Evolutionary conservation across 2,888 invertebrate genomes (phyloP).

Genomic region (Campaea margaritaria): DNA sequence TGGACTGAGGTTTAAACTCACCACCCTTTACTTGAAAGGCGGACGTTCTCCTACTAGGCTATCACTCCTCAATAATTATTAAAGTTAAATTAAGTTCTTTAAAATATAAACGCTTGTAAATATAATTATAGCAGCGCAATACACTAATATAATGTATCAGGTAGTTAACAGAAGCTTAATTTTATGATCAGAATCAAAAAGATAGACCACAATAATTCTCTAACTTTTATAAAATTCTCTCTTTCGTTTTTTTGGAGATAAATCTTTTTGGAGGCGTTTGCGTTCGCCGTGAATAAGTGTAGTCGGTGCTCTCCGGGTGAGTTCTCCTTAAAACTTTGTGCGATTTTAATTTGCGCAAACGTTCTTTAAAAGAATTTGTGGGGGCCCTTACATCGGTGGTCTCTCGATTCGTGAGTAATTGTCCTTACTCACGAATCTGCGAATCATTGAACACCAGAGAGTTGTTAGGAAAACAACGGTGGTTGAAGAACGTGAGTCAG

Average conservation of each 20-base stretch:
- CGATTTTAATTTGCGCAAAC: slow-evolving; percentile 27
- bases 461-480: background rate
- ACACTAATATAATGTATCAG: too few species aligned
- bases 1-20: too few species aligned
- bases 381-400: slow-evolving; percentile 11
- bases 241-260: slow-evolving; percentile 11
- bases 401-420: slow-evolving; percentile 20
- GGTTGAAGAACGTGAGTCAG: too few species aligned
- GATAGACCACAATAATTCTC: background rate
- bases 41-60: too few species aligned
- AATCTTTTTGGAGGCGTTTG: slow-evolving; percentile 20
- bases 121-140: too few species aligned
- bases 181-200: background rate
- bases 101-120: too few species aligned
- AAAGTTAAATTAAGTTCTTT: too few species aligned
- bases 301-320: slow-evolving; percentile 10
- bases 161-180: background rate
- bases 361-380: slow-evolving; percentile 15
- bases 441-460: slow-evolving; percentile 16
- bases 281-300: slow-evolving; percentile 19
- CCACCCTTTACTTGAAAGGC: too few species aligned
- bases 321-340: slow-evolving; percentile 14
- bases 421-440: slow-evolving; percentile 15
- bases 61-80: too few species aligned
- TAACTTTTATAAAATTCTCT: background rate